Conservation (phyloP, 2,888 invertebrate species). For the Eupeodes latifasciatus region DNA sequence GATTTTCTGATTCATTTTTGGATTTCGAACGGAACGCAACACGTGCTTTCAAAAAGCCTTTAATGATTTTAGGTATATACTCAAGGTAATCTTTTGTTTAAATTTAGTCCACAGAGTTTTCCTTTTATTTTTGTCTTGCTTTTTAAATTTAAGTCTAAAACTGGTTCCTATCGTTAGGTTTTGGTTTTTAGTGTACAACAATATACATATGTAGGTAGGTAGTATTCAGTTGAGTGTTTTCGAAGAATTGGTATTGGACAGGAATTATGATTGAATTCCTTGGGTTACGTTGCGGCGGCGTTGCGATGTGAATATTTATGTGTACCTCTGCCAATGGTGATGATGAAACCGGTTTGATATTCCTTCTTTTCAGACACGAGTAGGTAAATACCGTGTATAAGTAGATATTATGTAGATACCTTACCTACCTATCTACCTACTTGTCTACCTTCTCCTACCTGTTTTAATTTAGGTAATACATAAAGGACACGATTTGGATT, state of each 20-base stretch:
- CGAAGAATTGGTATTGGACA: slow-evolving; percentile 41
- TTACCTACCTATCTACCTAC: slow-evolving; percentile 5
- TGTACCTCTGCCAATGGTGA: not conserved
- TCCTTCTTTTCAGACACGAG: not conserved
- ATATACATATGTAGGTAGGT: not conserved
- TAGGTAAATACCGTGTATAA: not conserved
- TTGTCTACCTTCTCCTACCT: slow-evolving; percentile 9
- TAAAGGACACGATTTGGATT: slow-evolving; percentile 38
- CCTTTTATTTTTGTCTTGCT: not conserved
- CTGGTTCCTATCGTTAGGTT: not conserved
- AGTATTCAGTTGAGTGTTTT: slow-evolving; percentile 47
- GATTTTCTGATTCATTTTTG: slow-evolving; percentile 42
- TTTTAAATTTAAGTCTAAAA: not conserved
- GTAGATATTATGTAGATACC: not conserved
- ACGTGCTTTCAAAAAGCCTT: slow-evolving; percentile 6
- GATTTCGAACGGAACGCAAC: slow-evolving; percentile 31
- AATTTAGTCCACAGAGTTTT: not conserved
- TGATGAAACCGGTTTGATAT: slow-evolving; percentile 25
- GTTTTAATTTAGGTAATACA: slow-evolving; percentile 8
- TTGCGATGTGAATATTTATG: slow-evolving; percentile 21
- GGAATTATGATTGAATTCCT: slow-evolving; percentile 65
- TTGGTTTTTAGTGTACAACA: slow-evolving; percentile 16
- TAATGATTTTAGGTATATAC: not conserved
- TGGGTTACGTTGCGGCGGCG: slow-evolving; percentile 7
- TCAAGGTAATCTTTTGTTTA: slow-evolving; percentile 27